These are phyloP conservation scores for Tetrax tetrax DNA, from an alignment of 2,113 vertebrate genomes.

Conservation along the genomic window DNA sequence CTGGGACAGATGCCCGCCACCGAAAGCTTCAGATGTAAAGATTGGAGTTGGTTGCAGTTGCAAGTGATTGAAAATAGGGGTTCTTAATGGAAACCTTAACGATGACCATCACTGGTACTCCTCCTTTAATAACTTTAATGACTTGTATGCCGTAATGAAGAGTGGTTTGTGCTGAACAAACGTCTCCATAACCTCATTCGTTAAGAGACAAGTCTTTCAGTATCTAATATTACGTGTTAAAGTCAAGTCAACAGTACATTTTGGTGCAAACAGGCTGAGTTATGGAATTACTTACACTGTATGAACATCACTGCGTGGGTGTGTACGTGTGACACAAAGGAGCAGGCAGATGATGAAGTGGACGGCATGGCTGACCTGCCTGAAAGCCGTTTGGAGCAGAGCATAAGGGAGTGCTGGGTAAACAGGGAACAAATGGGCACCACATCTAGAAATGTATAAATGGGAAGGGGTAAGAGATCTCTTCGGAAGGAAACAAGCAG, in stretches of 20 bases:
- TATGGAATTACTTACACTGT: slow-evolving; percentile 51
- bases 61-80: background rate
- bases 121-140: slow-evolving; percentile 38
- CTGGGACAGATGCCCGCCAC: background rate
- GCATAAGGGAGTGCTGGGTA: background rate
- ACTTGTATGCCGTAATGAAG: slow-evolving; percentile 6
- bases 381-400: background rate
- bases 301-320: background rate
- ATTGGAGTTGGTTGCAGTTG: background rate
- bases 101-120: slow-evolving; percentile 12
- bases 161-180: slow-evolving; percentile 37
- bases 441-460: background rate
- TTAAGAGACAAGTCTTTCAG: background rate
- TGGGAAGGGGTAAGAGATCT: background rate
- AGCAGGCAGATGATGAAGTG: background rate
- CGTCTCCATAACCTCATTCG: slow-evolving; percentile 60
- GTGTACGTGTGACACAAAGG: background rate
- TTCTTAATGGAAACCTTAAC: slow-evolving; percentile 30
- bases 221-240: slow-evolving; percentile 6
- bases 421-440: background rate
- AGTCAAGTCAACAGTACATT: slow-evolving; percentile 41
- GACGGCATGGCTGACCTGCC: background rate
- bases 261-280: slow-evolving; percentile 44
- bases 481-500: background rate
- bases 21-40: background rate